These are phyloP conservation scores for Oxytorus armatus DNA, from an alignment of 2,888 invertebrate species.

Conservation along the genomic window DNA sequence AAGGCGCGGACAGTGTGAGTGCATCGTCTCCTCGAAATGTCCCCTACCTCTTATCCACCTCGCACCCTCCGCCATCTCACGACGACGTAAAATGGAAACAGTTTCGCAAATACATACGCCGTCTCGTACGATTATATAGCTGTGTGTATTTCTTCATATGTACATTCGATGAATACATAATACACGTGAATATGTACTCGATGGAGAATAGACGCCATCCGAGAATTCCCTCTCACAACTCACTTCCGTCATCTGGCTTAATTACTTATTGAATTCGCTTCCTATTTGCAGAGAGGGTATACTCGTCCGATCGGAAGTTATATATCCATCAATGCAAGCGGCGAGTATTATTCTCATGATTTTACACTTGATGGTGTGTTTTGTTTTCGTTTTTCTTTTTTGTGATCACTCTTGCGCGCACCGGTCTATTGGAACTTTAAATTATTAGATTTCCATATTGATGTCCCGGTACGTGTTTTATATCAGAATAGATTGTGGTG, in stretches of 20 bases:
- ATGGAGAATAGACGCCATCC: conserved; percentile 31
- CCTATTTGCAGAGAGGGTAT: conserved; percentile 28
- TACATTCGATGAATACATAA: background rate
- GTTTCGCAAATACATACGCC: conserved; percentile 49
- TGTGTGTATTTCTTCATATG: conserved; percentile 5
- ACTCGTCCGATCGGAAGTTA: conserved; percentile 61
- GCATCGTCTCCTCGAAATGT: conserved; percentile 56
- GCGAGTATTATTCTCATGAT: conserved; percentile 56
- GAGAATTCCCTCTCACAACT: conserved; percentile 22
- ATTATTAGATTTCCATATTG: conserved; percentile 65
- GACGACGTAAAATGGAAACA: conserved; percentile 74
- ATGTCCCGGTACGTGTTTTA: conserved; percentile 60
- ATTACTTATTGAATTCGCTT: conserved; percentile 77
- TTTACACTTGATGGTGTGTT: conserved; percentile 19
- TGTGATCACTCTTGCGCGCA: conserved; percentile 7
- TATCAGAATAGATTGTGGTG: conserved; percentile 27
- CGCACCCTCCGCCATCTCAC: conserved; percentile 52
- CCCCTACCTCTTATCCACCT: background rate
- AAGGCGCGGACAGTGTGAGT: conserved; percentile 46
- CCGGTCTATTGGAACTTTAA: conserved; percentile 55
- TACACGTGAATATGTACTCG: conserved; percentile 6
- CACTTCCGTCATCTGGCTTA: conserved; percentile 66
- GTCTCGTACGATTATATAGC: background rate
- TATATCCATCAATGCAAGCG: conserved; percentile 42
- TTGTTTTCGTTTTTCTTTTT: conserved; percentile 10